Base-by-base conservation (phyloP, 2,113 vertebrate species). In the Daboia siamensis region DNA sequence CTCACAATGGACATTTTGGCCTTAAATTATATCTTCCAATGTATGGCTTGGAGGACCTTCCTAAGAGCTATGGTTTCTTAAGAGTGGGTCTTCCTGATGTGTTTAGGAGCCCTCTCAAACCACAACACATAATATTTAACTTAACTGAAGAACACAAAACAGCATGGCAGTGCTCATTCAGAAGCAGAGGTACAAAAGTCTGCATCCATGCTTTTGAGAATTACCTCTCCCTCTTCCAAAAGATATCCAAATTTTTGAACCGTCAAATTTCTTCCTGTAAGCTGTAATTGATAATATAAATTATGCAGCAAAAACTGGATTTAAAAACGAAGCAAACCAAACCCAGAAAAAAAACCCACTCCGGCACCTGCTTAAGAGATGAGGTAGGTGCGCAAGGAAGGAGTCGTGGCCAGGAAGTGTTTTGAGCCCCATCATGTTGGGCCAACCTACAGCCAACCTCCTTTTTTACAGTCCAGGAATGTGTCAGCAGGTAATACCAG, bases 111-210 rank as follows among this genome's bases (percentile, higher is more conserved):
- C 6, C 57, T 7, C 55, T 61, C 29, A 23, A 86, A 8, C 24
- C 0, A 0, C 0, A 52, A 48, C 57, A 2, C 0, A 3, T 1
- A 92, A 39, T 54, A 17, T 56, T 52, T 12, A 46, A 12, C 20
- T 17, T 55, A 56, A 84, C 13, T 33, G 21, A 11, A 56, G 56
- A 90, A 24, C 6, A 11, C 33, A 90, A 44, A 88, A 15, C 7
- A 2, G 39, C 8, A 3, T 0, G 20, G 57, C 2, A 2, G 4
- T 21, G 20, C 33, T 20, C 54, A 1, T 56, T 84, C 86, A 0
- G 0, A 24, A 56, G 0, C 13, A 9, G 59, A 39, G 44, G 92
- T 59, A 0, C 21, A 26, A 33, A 10, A 87, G 89, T 92, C 46
- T n/a, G 46, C 21, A 15, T 17, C 13, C 17, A 0, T 1, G 48